These are phyloP conservation scores for Fistularia tabacaria DNA, from an alignment of 2,797 vertebrate species.

Conservation along the genomic window DNA sequence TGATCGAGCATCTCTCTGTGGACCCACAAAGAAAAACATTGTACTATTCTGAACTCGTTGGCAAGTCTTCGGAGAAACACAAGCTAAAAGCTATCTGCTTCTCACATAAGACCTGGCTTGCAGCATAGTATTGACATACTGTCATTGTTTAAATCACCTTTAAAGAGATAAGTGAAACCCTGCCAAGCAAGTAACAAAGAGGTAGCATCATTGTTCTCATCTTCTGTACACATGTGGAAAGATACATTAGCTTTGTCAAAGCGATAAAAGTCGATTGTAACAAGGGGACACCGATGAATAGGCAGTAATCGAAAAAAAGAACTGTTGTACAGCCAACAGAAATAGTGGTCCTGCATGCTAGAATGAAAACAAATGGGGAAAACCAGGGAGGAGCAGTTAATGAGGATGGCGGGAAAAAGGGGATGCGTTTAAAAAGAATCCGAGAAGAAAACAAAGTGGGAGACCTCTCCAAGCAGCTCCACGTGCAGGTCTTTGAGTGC, in stretches of 20 bases:
- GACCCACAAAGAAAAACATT: conserved; percentile 21
- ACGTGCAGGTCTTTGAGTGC: conserved; percentile 93
- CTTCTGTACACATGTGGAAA: conserved; percentile 17
- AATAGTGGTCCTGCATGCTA: not conserved
- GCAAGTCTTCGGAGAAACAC: conserved; percentile 31
- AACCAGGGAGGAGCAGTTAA: too few relatives aligned
- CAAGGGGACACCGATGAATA: conserved; percentile 15
- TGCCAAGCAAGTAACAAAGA: conserved; percentile 26
- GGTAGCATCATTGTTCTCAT: conserved; percentile 20
- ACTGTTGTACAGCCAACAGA: conserved; percentile 4
- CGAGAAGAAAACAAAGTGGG: conserved; percentile 4
- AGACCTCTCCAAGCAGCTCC: conserved; percentile 91
- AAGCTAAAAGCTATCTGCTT: conserved; percentile 21
- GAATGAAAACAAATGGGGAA: too few relatives aligned
- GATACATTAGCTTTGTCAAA: conserved; percentile 34
- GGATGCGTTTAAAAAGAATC: conserved; percentile 8
- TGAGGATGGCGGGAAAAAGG: too few relatives aligned
- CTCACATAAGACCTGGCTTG: conserved; percentile 19
- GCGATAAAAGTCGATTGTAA: conserved; percentile 33
- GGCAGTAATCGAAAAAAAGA: conserved; percentile 14
- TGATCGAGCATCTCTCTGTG: conserved; percentile 22
- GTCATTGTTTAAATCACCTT: conserved; percentile 41
- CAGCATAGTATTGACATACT: conserved; percentile 23
- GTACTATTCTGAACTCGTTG: conserved; percentile 29
- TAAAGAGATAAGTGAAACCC: conserved; percentile 30